Evolutionary conservation across 2,888 invertebrate genomes (phyloP), one percentile per base, ranked within the genome.

Genomic region (Onchidella celtica): DNA sequence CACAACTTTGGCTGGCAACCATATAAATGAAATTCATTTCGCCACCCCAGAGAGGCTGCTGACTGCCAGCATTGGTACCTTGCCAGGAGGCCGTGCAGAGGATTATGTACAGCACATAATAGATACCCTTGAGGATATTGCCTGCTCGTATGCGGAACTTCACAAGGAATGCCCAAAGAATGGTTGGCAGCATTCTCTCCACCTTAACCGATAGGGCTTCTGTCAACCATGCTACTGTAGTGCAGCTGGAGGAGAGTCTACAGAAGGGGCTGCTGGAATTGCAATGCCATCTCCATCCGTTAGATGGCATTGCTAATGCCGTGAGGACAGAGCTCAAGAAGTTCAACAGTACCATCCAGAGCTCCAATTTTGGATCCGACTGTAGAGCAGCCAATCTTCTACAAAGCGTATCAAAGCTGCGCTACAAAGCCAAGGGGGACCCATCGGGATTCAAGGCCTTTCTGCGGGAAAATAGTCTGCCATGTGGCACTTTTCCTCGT

Each of bases 201-300:
- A 47, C 76, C 24, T 17, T 76, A 24, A 66, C 76, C 17, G 76
- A 76, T 55, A 38, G 76, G n/a, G 75, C 75, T 9, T 14, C 47
- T 2, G 65, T 66, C 21, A 76, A 76, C 34, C 65, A 66, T 32
- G 40, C 38, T 11, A 40, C 66, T 17, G 38, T 29, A 4, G 29
- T 2, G 11, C 27, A 34, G 11, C 24, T 76, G 29, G 21, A 75
- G 14, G 47, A 38, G 27, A n/a, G 47, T 4, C 47, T 76, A 9
- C 17, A n/a, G 9, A 14, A 14, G 3, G 0, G 17, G n/a, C 40
- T 76, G 17, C 38, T 76, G 1, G 66, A 76, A 34, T n/a, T 76
- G 1, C 38, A 76, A 9, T 76, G 76, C 55, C 27, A 47, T 17
- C 6, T 76, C 9, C 76, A 76, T 76, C 65, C 66, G 1, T 27